These are phyloP conservation scores for Sceloporus undulatus DNA, from an alignment of 2,113 vertebrate species.

Conservation along the genomic window DNA sequence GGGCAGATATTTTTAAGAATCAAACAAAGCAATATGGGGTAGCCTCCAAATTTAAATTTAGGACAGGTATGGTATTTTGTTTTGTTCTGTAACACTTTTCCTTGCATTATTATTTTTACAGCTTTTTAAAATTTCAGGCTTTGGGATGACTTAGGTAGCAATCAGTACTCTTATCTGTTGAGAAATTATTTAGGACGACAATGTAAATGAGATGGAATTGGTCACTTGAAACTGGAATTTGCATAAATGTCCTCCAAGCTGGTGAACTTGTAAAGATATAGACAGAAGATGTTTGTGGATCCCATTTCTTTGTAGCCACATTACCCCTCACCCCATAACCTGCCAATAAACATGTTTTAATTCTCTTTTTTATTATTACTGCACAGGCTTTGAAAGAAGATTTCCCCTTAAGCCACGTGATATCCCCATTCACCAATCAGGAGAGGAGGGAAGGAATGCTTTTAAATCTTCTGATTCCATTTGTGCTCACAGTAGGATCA, in stretches of 20 bases:
- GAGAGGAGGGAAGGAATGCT: constrained; percentile 99
- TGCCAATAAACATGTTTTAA: constrained; percentile 64
- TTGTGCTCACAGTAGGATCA: constrained; percentile 98
- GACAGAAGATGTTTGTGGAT: constrained; percentile 51
- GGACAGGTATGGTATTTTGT: constrained; percentile 8
- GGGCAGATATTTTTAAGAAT: constrained; percentile 17
- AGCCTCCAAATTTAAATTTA: neutral
- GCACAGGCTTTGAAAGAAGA: constrained; percentile 97
- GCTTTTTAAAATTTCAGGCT: neutral
- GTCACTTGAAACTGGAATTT: constrained; percentile 15
- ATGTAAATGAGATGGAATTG: neutral
- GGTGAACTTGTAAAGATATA: neutral
- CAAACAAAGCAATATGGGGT: neutral
- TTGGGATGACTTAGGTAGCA: constrained; percentile 28
- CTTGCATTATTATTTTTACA: constrained; percentile 23
- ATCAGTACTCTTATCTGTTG: neutral
- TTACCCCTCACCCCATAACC: constrained; percentile 38
- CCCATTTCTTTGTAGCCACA: constrained; percentile 53
- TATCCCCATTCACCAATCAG: constrained; percentile 99
- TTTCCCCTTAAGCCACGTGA: constrained; percentile 98
- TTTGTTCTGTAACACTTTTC: constrained; percentile 6
- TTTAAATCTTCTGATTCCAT: constrained; percentile 98
- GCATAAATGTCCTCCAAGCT: neutral
- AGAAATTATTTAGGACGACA: constrained; percentile 24
- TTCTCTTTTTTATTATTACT: constrained; percentile 78